Percentiles rank a stretch among this genome's conserved stretches.
Evolutionary conservation across 2,888 invertebrate genomes (phyloP).

Genomic region (Cremastinae sp.): DNA sequence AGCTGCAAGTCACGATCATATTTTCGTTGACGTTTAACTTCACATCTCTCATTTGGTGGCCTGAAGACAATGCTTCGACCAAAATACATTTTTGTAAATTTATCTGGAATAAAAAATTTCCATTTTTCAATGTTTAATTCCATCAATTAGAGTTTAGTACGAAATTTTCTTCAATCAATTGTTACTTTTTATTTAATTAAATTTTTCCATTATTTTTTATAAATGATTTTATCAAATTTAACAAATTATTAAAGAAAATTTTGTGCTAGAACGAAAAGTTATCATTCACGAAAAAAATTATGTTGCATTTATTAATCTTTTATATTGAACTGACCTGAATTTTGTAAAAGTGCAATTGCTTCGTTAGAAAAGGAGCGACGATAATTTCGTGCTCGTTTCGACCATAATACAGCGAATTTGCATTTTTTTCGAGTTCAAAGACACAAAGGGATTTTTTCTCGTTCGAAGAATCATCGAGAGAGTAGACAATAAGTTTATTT

Average conservation of each 20-base stretch:
- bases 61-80: conserved; percentile 64
- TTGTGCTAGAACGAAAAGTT: no score
- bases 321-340: conserved; percentile 67
- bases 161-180: no score
- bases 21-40: conserved; percentile 68
- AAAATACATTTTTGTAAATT: conserved; percentile 63
- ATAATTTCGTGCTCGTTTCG: conserved; percentile 62
- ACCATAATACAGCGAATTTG: conserved; percentile 64
- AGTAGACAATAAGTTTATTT: conserved; percentile 65
- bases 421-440: conserved; percentile 63
- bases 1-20: conserved; percentile 77
- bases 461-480: conserved; percentile 48
- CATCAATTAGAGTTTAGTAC: no score
- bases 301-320: no score
- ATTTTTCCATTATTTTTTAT: no score
- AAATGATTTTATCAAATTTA: not conserved
- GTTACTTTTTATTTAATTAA: no score
- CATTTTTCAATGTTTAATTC: no score
- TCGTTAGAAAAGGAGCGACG: conserved; percentile 68
- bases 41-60: conserved; percentile 79
- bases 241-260: no score
- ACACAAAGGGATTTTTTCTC: conserved; percentile 35
- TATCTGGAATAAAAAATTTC: conserved; percentile 62
- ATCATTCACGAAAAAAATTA: no score
- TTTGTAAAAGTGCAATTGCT: conserved; percentile 70